A percentile compares a stretch with the other conserved stretches of the same genome.
These are phyloP conservation scores for Actinemys pallida DNA, from an alignment of 2,113 vertebrate genomes.

Conservation along the genomic window DNA sequence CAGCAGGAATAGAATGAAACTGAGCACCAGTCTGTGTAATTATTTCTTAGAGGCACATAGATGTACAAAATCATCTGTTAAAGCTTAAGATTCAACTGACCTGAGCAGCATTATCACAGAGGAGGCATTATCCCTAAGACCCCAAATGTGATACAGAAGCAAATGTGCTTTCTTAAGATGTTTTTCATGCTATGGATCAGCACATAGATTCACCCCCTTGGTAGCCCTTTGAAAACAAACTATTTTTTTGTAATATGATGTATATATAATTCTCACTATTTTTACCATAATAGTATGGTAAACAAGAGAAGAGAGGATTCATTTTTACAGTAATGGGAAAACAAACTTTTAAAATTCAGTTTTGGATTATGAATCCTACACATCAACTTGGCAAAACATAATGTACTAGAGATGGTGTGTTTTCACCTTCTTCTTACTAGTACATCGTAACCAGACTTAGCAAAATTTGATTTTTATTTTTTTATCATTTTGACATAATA, in stretches of 20 bases:
- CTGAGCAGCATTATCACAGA: neutral
- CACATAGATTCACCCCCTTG: neutral
- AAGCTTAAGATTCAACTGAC: neutral
- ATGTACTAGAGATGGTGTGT: neutral
- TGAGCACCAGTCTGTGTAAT: neutral
- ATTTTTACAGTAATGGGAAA: neutral
- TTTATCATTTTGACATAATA: no score
- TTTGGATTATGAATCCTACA: neutral
- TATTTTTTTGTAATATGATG: neutral
- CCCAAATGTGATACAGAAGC: neutral
- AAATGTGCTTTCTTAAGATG: neutral
- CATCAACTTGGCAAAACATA: neutral
- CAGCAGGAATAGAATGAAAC: neutral
- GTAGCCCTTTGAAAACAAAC: neutral
- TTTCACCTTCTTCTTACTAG: neutral
- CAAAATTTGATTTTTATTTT: no score
- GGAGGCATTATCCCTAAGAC: neutral
- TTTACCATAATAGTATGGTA: neutral
- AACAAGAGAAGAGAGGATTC: neutral
- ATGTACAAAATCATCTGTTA: neutral
- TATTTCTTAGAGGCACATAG: neutral
- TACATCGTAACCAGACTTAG: neutral
- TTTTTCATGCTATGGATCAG: neutral
- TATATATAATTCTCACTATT: neutral
- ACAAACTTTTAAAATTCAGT: neutral